Base-by-base conservation (phyloP, 2,888 invertebrate genomes). In the Brachypalpus laphriformis region DNA sequence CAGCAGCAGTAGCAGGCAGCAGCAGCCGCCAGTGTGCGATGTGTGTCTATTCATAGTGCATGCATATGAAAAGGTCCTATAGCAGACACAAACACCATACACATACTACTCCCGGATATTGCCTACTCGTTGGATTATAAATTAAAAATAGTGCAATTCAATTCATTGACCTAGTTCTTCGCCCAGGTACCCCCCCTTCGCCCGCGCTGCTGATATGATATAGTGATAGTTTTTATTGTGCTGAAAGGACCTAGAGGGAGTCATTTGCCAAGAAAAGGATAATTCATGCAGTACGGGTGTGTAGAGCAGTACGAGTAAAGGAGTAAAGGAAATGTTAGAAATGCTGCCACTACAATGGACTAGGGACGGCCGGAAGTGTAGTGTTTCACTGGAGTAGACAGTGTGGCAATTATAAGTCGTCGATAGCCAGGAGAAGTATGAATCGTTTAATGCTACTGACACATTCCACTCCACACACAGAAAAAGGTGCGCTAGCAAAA, bases 91-190 rank as follows among this genome's bases (percentile, higher is more conserved):
- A 45, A 40, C 34, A n/a, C n/a, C n/a, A 59, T 37, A 37, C 9
- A 34, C 25, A 72, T 49, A 61, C 72, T n/a, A 45, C 72, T 66
- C 68, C 63, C 70, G 65, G 47, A 80, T 57, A 80, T 81, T 70
- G 75, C 81, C 85, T 71, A 81, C 81, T 76, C 71, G 68, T 70
- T 81, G 71, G 77, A 72, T 82, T 82, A 86, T 86, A 86, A 86
- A 82, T 86, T 86, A 77, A 82, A 86, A 86, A 86, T 86, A 86
- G 82, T 86, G 86, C 86, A 86, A 86, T 86, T 86, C 86, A 82
- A 86, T 86, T 86, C 86, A 86, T 82, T 86, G 86, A 82, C 86
- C 86, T 68, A 86, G 76, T 82, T 86, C 40, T 40, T 40, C 59
- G 14, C 22, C 74, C 47, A 34, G 34, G 25, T 5, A 25, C 2